Evolutionary conservation across 2,797 vertebrate species (phyloP).

Genomic region (Girardinus metallicus): DNA sequence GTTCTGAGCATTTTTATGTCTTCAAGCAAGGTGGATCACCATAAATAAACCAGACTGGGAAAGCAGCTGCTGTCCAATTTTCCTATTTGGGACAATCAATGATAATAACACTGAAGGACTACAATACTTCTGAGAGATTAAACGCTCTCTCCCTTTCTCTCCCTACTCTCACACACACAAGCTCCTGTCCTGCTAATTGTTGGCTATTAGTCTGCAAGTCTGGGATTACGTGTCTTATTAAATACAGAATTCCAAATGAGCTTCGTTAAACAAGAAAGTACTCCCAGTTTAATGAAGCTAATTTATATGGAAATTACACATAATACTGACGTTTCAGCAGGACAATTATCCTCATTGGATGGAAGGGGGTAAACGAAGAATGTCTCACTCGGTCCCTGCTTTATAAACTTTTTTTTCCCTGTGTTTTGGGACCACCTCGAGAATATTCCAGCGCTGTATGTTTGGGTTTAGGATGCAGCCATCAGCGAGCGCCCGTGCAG

Average conservation of each 20-base stretch:
- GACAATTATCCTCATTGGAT: slow-evolving; percentile 79
- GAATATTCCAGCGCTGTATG: slow-evolving; percentile 38
- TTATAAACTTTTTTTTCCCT: slow-evolving; percentile 29
- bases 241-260: slow-evolving; percentile 87
- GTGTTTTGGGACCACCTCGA: slow-evolving; percentile 26
- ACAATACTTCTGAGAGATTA: slow-evolving; percentile 61
- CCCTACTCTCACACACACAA: slow-evolving; percentile 27
- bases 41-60: slow-evolving; percentile 44
- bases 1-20: slow-evolving; percentile 47
- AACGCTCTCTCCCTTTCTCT: slow-evolving; percentile 22
- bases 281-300: slow-evolving; percentile 85
- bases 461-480: slow-evolving; percentile 30
- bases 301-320: slow-evolving; percentile 87
- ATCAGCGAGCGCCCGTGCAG: slow-evolving; percentile 29
- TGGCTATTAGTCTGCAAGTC: slow-evolving; percentile 83
- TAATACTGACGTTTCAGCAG: slow-evolving; percentile 78
- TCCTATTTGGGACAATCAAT: slow-evolving; percentile 67
- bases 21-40: slow-evolving; percentile 33
- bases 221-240: slow-evolving; percentile 86
- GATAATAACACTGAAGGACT: slow-evolving; percentile 57
- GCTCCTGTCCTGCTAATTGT: slow-evolving; percentile 77
- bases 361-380: slow-evolving; percentile 54
- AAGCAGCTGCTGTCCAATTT: slow-evolving; percentile 74
- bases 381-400: slow-evolving; percentile 7
- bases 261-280: slow-evolving; percentile 84